Evolutionary conservation across 2,113 vertebrate species (phyloP).

Genomic region (Pelecanus crispus): DNA sequence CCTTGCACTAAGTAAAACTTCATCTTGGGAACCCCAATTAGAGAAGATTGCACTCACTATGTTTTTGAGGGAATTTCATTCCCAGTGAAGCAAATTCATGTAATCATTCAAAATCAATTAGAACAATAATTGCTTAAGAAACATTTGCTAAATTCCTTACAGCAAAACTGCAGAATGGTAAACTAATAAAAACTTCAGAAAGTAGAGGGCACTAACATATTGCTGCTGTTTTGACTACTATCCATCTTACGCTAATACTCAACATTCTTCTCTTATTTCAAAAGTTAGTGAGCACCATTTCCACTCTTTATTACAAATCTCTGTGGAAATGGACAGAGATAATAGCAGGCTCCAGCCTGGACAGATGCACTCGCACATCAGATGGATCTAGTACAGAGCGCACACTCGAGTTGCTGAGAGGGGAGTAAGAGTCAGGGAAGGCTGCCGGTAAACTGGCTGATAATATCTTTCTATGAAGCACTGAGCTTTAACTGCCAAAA

Average conservation of each 20-base stretch:
- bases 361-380: not conserved
- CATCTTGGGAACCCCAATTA: not conserved
- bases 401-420: not conserved
- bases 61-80: not conserved
- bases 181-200: not conserved
- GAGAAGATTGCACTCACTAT: not conserved
- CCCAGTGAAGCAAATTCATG: not conserved
- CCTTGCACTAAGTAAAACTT: not conserved
- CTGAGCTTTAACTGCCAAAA: not conserved
- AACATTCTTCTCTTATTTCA: not conserved
- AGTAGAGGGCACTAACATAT: not conserved
- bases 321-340: not conserved
- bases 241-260: not conserved
- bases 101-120: not conserved
- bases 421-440: not conserved
- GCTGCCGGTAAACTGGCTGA: not conserved
- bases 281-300: not conserved
- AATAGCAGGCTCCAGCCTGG: not conserved
- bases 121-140: not conserved
- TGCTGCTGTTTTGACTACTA: not conserved
- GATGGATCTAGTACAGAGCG: not conserved
- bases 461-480: not conserved
- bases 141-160: not conserved
- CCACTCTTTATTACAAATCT: too few species aligned
- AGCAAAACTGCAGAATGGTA: not conserved